Evolutionary conservation across 2,113 vertebrate genomes (phyloP).

Genomic region (Entelurus aequoreus): DNA sequence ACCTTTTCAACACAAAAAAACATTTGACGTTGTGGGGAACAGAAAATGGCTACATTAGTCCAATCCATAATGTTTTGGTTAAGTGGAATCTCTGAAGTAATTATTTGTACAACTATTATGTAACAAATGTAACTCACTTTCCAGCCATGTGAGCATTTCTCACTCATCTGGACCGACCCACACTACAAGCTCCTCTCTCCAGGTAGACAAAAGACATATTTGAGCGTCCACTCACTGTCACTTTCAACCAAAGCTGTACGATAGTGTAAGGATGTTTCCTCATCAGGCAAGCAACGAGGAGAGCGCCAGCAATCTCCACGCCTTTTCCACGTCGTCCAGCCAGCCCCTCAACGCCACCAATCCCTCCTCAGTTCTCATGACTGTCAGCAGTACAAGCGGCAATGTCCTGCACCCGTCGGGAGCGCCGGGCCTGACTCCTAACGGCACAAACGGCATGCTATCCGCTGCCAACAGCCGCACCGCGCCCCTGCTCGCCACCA

Average conservation of each 20-base stretch:
- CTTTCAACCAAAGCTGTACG: neutral
- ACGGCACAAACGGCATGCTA: slow-evolving; percentile 68
- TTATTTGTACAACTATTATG: too few species aligned
- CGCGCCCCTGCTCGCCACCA: slow-evolving; percentile 77
- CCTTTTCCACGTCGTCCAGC: slow-evolving; percentile 70
- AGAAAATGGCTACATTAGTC: too few species aligned
- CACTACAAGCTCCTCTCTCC: slow-evolving; percentile 71
- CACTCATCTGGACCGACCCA: slow-evolving; percentile 76
- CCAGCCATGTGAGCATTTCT: slow-evolving; percentile 71
- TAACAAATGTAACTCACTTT: slow-evolving; percentile 11
- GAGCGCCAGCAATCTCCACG: slow-evolving; percentile 65
- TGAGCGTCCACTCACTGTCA: too few species aligned
- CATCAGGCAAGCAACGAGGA: slow-evolving; percentile 68
- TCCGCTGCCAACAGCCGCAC: slow-evolving; percentile 71
- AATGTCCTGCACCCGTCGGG: slow-evolving; percentile 73
- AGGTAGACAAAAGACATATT: slow-evolving; percentile 52
- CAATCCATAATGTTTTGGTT: too few species aligned
- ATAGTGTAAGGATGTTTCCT: neutral
- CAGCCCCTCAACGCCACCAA: slow-evolving; percentile 39
- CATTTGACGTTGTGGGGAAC: too few species aligned
- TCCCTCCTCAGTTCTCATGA: slow-evolving; percentile 44
- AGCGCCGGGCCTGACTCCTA: slow-evolving; percentile 75
- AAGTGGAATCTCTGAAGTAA: too few species aligned
- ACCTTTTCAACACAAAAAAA: too few species aligned
- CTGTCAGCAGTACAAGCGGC: slow-evolving; percentile 69